Percentiles rank a stretch among this genome's conserved stretches.
These are phyloP conservation scores for Phocoena phocoena DNA, from an alignment of 2,113 vertebrate genomes.

Conservation along the genomic window DNA sequence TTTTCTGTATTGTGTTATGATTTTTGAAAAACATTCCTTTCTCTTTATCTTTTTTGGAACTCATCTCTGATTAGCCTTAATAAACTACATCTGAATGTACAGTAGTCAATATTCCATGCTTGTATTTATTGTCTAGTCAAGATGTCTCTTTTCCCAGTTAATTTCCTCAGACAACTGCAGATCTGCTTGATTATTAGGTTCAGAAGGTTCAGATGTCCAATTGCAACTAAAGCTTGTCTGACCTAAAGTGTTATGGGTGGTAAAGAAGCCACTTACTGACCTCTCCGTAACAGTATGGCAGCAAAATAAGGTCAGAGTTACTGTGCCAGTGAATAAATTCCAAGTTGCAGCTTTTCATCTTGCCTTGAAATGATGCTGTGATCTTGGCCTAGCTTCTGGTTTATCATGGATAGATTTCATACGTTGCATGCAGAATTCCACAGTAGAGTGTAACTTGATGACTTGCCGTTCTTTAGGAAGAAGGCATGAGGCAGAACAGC, in stretches of 20 bases:
- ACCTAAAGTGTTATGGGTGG: background rate
- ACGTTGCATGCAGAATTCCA: background rate
- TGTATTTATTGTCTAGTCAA: slow-evolving; percentile 6
- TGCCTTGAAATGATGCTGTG: background rate
- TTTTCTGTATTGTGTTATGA: slow-evolving; percentile 12
- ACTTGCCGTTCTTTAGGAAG: slow-evolving; percentile 5
- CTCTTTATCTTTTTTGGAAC: background rate
- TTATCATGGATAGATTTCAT: slow-evolving; percentile 15
- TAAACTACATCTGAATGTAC: background rate
- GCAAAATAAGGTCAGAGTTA: slow-evolving; percentile 16
- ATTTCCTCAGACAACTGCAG: background rate
- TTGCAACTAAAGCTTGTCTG: slow-evolving; percentile 22
- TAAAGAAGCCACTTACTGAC: background rate
- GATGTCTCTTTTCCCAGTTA: slow-evolving; percentile 21
- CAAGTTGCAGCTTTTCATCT: background rate
- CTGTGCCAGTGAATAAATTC: background rate
- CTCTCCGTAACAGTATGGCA: background rate
- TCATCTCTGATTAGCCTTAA: background rate
- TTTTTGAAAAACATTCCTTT: background rate
- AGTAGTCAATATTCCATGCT: background rate
- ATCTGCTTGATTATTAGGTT: slow-evolving; percentile 54
- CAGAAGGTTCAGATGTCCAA: background rate
- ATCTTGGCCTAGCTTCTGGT: background rate
- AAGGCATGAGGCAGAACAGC: background rate
- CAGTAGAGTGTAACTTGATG: background rate